Evolutionary conservation across 2,888 invertebrate species (phyloP).

Genomic region (Caenorhabditis japonica): DNA sequence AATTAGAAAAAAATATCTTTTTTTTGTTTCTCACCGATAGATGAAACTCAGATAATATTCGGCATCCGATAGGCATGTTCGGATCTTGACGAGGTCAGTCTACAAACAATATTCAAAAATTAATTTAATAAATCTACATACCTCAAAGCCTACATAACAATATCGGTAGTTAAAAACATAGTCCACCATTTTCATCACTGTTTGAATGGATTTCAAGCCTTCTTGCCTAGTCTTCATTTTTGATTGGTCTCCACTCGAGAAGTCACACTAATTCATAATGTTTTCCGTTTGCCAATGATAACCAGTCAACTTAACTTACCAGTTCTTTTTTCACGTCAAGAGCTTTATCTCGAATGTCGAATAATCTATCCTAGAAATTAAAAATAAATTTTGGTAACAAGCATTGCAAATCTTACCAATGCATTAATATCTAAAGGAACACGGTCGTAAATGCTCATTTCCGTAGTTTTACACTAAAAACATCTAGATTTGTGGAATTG

Average conservation of each 20-base stretch:
- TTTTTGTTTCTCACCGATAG: constrained; percentile 11
- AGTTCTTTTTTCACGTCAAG: constrained; percentile 32
- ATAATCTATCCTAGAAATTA: constrained; percentile 22
- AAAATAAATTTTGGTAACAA: background rate
- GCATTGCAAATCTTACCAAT: constrained; percentile 4
- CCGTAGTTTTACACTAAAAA: too few species aligned
- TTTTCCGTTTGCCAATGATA: too few species aligned
- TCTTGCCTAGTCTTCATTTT: constrained; percentile 26
- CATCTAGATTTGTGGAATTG: too few species aligned
- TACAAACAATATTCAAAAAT: constrained; percentile 12
- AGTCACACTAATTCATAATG: constrained; percentile 12
- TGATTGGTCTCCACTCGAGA: constrained; percentile 4
- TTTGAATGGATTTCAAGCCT: constrained; percentile 25
- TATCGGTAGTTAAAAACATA: constrained; percentile 37
- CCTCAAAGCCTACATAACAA: constrained; percentile 43
- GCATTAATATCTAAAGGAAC: constrained; percentile 37
- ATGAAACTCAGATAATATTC: constrained; percentile 48
- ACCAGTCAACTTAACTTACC: background rate
- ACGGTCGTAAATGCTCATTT: constrained; percentile 43
- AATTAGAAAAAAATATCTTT: too few species aligned
- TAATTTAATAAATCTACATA: background rate
- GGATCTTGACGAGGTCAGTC: constrained; percentile 42
- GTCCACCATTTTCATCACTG: constrained; percentile 42
- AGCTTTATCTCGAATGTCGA: constrained; percentile 35
- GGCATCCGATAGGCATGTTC: constrained; percentile 42